Evolutionary conservation across 2,797 vertebrate genomes (phyloP).

Genomic region (Perodicticus potto): DNA sequence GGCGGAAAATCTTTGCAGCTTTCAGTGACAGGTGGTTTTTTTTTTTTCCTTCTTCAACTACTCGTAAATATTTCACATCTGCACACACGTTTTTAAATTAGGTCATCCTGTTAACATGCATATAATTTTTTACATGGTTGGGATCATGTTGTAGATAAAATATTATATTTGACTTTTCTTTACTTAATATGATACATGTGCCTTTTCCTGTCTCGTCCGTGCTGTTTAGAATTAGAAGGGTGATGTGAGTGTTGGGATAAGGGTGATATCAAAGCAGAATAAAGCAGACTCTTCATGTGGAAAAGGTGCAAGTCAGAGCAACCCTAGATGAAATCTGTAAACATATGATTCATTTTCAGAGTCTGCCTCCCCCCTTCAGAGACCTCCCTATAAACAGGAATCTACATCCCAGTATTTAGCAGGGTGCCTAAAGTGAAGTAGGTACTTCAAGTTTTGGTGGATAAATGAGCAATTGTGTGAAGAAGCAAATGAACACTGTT

Average conservation of each 20-base stretch:
- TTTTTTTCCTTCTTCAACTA: not conserved
- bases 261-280: not conserved
- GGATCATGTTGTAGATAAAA: slow-evolving; percentile 42
- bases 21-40: not conserved
- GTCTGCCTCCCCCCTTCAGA: not conserved
- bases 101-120: slow-evolving; percentile 32
- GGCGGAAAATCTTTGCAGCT: slow-evolving; percentile 44
- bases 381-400: not conserved
- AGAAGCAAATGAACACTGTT: not conserved
- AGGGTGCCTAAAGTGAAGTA: not conserved
- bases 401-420: not conserved
- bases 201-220: not conserved
- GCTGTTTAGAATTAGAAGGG: not conserved
- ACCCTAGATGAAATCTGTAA: not conserved
- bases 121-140: slow-evolving; percentile 22
- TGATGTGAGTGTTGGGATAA: not conserved
- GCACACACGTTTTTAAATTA: slow-evolving; percentile 61
- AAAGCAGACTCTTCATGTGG: not conserved
- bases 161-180: slow-evolving; percentile 29
- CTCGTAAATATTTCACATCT: slow-evolving; percentile 58
- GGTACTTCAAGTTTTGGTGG: not conserved
- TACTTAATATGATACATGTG: not conserved
- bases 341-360: not conserved
- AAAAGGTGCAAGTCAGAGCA: not conserved
- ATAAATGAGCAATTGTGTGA: slow-evolving; percentile 28